Conservation (phyloP, 2,888 invertebrate species). For the Oscheius sp. region DNA sequence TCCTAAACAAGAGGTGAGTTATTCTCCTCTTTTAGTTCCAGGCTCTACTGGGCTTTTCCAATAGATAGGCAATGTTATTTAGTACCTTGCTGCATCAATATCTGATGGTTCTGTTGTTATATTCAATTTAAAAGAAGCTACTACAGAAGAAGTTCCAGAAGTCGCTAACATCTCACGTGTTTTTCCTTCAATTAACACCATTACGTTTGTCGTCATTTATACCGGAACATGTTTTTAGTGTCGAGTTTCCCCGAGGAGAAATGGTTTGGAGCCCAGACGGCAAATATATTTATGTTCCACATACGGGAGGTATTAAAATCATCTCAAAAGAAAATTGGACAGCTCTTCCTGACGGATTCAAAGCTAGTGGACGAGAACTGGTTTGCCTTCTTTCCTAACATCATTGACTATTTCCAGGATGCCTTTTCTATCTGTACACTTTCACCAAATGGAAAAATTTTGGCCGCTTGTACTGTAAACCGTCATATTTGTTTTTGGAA, state of each 20-base stretch:
- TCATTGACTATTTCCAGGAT: conserved; percentile 8
- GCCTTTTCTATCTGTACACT: conserved; percentile 19
- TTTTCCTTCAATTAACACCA: conserved; percentile 21
- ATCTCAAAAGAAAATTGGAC: conserved; percentile 11
- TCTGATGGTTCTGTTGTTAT: conserved; percentile 17
- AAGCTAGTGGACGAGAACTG: conserved; percentile 8
- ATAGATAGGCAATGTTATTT: neutral
- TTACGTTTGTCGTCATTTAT: neutral
- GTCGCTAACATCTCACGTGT: neutral
- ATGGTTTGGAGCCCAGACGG: conserved; percentile 27
- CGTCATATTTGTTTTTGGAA: conserved; percentile 23
- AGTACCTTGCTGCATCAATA: conserved; percentile 9
- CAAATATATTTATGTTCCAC: conserved; percentile 24
- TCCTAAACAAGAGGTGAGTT: conserved; percentile 30
- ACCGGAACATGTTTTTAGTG: neutral
- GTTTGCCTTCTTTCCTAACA: neutral
- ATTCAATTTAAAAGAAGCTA: neutral
- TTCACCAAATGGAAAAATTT: conserved; percentile 17
- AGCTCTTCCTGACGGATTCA: neutral
- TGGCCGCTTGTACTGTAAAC: conserved; percentile 16
- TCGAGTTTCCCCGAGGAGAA: conserved; percentile 6
- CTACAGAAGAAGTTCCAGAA: neutral
- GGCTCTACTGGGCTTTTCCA: too few species aligned
- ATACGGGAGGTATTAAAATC: conserved; percentile 13
- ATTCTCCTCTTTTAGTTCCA: too few species aligned